Evolutionary conservation across 2,888 invertebrate species (phyloP), one percentile per base, ranked within the genome.

Genomic region (Agrotis ipsilon): DNA sequence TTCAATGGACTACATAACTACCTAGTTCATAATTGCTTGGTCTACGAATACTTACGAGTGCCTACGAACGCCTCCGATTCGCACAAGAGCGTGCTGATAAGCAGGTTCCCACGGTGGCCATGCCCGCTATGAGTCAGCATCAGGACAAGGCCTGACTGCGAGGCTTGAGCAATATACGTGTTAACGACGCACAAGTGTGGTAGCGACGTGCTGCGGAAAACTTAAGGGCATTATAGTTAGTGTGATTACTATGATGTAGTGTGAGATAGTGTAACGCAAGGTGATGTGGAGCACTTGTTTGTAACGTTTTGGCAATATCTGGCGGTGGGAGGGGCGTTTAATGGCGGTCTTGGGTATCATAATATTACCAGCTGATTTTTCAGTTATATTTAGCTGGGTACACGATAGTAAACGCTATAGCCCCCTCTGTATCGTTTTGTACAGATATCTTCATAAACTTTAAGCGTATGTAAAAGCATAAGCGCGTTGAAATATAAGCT

Each of bases 151-250:
- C 88, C 83, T 81, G 73, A 79, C 81, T 43, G n/a, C 64, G 24
- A 46, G 39, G 21, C 83, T 93, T 92, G 87, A 84, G 89, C 85
- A 91, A 91, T 80, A 72, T 92, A 95, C 95, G 94, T 95, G 95
- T 88, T 93, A 94, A 95, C 92, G 90, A 90, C 82, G 85, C 73
- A 78, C 86, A 89, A 90, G 83, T 88, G 86, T 81, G 72, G 76
- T 52, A 75, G 65, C 72, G 75, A 87, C 83, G 85, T 84, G 86
- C 84, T 79, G 80, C 75, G 78, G 84, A 85, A 86, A 83, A 81
- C 82, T 75, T 90, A 90, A 92, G 90, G 92, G 90, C 90, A 86
- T 88, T 88, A 79, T 87, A 83, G 78, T 90, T 89, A 89, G 86
- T 57, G 78, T 72, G 80, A 74, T 78, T 27, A 19, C 27, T 65